These are phyloP conservation scores for Girardinus metallicus DNA, from an alignment of 2,797 vertebrate genomes.

Conservation along the genomic window DNA sequence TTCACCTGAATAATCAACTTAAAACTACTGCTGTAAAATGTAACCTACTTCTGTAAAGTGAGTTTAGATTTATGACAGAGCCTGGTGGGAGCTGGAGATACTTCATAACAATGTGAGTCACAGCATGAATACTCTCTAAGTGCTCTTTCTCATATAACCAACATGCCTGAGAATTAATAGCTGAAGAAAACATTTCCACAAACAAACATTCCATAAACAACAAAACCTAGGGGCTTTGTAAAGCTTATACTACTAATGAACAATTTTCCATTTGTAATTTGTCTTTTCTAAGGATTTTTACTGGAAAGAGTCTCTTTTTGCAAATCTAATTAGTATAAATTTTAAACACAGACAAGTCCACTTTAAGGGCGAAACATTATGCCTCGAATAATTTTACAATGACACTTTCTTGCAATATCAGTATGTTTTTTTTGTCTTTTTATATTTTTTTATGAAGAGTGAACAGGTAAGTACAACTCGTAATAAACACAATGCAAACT, in stretches of 20 bases:
- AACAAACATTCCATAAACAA: background rate
- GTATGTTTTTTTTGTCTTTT: background rate
- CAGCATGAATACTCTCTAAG: constrained; percentile 21
- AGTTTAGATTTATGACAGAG: constrained; percentile 2
- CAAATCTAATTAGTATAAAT: constrained; percentile 2
- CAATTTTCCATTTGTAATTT: background rate
- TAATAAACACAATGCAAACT: constrained; percentile 10
- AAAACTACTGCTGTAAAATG: background rate
- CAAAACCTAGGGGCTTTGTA: background rate
- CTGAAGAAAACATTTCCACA: background rate
- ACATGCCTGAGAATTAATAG: constrained; percentile 8
- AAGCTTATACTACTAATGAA: background rate
- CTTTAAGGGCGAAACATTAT: background rate
- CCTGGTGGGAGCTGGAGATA: constrained; percentile 18
- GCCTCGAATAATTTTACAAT: background rate
- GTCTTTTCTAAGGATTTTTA: background rate
- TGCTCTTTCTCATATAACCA: constrained; percentile 25
- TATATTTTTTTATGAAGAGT: background rate
- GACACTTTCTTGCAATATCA: background rate
- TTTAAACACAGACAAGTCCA: background rate
- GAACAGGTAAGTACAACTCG: background rate
- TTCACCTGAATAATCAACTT: constrained; percentile 5
- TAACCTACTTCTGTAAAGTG: constrained; percentile 1
- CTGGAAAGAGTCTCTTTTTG: background rate
- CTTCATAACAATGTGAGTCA: constrained; percentile 40